Conservation (phyloP, 2,888 invertebrate genomes). For the Linhomoeus sp. region DNA sequence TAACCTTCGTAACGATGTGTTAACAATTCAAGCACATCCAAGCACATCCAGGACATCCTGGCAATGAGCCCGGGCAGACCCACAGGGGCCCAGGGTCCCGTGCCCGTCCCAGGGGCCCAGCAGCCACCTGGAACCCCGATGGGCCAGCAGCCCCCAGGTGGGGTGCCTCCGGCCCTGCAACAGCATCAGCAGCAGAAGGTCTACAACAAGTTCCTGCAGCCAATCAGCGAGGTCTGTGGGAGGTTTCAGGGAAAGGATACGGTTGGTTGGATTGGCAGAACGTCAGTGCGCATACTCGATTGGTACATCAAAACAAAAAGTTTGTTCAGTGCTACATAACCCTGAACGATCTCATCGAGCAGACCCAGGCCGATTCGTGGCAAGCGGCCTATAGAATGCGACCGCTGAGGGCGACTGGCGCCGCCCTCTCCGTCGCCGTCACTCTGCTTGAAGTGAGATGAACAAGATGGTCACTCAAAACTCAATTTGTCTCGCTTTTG, state of each 20-base stretch:
- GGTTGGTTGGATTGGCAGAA: too few species aligned
- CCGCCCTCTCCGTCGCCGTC: constrained; percentile 87
- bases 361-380: constrained; percentile 55
- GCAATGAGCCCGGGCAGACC: constrained; percentile 16
- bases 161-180: too few species aligned
- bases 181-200: constrained; percentile 23
- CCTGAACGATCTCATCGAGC: constrained; percentile 75
- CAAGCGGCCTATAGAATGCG: constrained; percentile 83
- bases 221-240: constrained; percentile 14
- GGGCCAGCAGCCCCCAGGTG: background rate
- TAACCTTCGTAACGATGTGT: too few species aligned
- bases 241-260: too few species aligned
- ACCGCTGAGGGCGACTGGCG: constrained; percentile 76
- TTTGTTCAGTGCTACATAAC: constrained; percentile 58
- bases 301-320: too few species aligned
- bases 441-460: constrained; percentile 57
- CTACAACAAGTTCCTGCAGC: constrained; percentile 24
- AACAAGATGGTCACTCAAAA: too few species aligned
- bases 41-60: constrained; percentile 67
- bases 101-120: constrained; percentile 10
- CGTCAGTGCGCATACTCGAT: too few species aligned
- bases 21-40: too few species aligned
- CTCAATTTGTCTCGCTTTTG: too few species aligned
- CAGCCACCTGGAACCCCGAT: constrained; percentile 6
- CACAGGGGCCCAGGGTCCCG: constrained; percentile 4